phyloP scores from a whole-genome alignment of 2,113 vertebrate species.

The Plectropomus leopardus region DNA sequence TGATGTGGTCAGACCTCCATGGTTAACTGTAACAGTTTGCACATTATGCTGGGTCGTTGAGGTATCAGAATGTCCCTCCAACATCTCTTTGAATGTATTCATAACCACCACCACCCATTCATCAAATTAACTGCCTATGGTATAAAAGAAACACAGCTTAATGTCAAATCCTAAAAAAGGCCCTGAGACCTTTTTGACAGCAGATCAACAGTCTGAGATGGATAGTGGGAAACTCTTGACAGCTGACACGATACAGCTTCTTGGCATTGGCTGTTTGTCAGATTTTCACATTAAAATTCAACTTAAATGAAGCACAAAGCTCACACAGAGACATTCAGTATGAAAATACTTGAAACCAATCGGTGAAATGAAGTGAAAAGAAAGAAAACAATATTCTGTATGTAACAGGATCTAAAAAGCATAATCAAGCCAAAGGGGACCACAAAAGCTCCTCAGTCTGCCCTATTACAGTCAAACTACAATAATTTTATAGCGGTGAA shows the following conservation, averaged over 20 bases:
- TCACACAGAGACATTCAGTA: neutral
- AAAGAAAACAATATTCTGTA: slow-evolving; percentile 19
- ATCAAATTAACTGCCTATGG: slow-evolving; percentile 44
- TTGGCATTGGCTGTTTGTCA: slow-evolving; percentile 23
- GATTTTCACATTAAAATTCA: slow-evolving; percentile 26
- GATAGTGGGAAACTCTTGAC: slow-evolving; percentile 15
- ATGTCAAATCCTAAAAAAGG: slow-evolving; percentile 49
- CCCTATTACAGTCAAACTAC: slow-evolving; percentile 14
- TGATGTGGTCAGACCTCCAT: slow-evolving; percentile 42
- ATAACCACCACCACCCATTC: slow-evolving; percentile 44
- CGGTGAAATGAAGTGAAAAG: slow-evolving; percentile 12
- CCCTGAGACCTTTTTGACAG: slow-evolving; percentile 26
- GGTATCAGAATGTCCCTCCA: slow-evolving; percentile 31
- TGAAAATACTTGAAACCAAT: slow-evolving; percentile 34
- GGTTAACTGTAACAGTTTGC: slow-evolving; percentile 44
- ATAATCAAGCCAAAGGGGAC: slow-evolving; percentile 15
- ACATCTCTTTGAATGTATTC: slow-evolving; percentile 47
- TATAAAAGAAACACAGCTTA: slow-evolving; percentile 40
- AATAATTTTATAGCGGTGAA: slow-evolving; percentile 19
- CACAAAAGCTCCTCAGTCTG: slow-evolving; percentile 1
- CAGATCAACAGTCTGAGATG: slow-evolving; percentile 7
- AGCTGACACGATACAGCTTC: slow-evolving; percentile 24
- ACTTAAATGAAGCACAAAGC: slow-evolving; percentile 41
- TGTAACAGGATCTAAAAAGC: neutral
- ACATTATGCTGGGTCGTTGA: slow-evolving; percentile 30